Conservation (phyloP, 1,140 invertebrate genomes). For the Euura lappo region DNA sequence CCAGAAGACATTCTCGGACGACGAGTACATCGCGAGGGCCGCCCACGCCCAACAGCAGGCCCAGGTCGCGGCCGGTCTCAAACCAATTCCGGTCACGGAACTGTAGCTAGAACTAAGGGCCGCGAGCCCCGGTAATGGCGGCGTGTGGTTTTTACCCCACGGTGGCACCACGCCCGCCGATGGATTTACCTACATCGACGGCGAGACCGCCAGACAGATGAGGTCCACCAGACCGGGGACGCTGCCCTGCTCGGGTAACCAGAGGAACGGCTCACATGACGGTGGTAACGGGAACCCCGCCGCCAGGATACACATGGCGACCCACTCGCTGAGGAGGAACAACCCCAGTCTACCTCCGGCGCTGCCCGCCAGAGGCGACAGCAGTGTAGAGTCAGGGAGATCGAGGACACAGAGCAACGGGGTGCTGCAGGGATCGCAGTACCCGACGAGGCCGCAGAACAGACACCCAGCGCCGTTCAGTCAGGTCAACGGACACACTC, state of each 20-base stretch:
- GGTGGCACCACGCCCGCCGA: conserved; percentile 73
- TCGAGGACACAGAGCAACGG: not conserved
- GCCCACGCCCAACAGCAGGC: conserved; percentile 58
- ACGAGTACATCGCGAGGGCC: conserved; percentile 78
- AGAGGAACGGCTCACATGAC: conserved; percentile 16
- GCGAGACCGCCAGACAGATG: conserved; percentile 63
- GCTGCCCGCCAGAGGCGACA: not conserved
- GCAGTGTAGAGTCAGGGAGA: not conserved
- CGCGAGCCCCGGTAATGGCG: conserved; percentile 71
- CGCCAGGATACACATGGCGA: conserved; percentile 20
- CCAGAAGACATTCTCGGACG: conserved; percentile 85
- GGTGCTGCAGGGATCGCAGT: not conserved
- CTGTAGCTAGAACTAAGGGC: conserved; percentile 91
- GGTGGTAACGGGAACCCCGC: conserved; percentile 10
- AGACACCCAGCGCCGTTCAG: conserved; percentile 37
- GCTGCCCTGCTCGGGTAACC: conserved; percentile 45
- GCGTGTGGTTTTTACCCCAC: conserved; percentile 58
- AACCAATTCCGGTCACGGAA: conserved; percentile 87
- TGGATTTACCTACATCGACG: conserved; percentile 77
- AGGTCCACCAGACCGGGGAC: conserved; percentile 48
- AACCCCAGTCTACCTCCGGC: conserved; percentile 26
- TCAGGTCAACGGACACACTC: conserved; percentile 44
- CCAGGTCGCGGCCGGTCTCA: conserved; percentile 64
- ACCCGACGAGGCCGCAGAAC: conserved; percentile 37
- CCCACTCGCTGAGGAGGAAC: conserved; percentile 34